phyloP scores from a whole-genome alignment of 2,113 vertebrate species.

The Bombycilla garrulus region DNA sequence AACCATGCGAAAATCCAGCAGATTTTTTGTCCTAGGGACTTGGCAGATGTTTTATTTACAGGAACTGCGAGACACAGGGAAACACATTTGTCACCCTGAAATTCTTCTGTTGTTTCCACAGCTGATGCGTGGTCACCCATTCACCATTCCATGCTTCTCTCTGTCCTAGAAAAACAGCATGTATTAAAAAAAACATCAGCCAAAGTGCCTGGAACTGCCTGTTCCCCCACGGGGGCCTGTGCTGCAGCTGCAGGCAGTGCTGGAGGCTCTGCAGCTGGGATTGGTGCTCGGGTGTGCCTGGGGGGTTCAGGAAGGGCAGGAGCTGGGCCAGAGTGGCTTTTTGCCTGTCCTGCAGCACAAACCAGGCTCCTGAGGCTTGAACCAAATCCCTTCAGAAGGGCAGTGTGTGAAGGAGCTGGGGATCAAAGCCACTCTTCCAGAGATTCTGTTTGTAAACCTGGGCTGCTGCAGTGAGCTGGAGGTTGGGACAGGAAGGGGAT shows the following conservation, averaged over 20 bases:
- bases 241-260: background rate
- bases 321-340: background rate
- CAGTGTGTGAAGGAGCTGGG: background rate
- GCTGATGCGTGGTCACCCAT: background rate
- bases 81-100: background rate
- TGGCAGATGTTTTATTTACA: background rate
- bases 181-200: background rate
- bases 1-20: background rate
- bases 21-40: background rate
- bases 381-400: background rate
- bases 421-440: background rate
- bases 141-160: background rate
- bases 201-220: background rate
- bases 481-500: accelerated
- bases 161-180: background rate
- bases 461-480: background rate
- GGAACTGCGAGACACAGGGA: background rate
- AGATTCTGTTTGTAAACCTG: background rate
- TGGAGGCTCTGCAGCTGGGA: background rate
- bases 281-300: background rate
- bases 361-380: background rate
- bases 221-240: background rate
- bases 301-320: background rate
- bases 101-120: background rate
- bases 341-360: background rate